Percentiles rank a stretch among this genome's conserved stretches.
Conservation (phyloP, 2,797 vertebrate species). For the Leuciscus waleckii region DNA sequence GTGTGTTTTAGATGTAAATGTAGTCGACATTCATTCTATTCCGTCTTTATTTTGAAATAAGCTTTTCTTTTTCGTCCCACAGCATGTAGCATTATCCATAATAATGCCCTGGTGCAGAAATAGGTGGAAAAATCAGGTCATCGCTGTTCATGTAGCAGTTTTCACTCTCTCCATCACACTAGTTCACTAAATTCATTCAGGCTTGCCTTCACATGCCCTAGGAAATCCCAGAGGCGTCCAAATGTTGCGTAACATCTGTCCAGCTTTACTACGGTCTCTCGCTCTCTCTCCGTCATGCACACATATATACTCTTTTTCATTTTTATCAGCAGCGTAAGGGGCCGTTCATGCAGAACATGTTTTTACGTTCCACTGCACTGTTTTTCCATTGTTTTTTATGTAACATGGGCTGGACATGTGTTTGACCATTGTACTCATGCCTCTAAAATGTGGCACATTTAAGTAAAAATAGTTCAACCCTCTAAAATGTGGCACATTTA, state of each 20-base stretch:
- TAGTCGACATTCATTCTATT: neutral
- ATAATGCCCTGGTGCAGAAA: constrained; percentile 8
- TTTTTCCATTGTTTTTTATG: neutral
- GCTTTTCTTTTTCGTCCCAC: constrained; percentile 6
- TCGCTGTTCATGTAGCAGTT: constrained; percentile 68
- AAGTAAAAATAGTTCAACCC: neutral
- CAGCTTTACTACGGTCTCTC: constrained; percentile 24
- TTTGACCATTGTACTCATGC: no score
- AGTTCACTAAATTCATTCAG: constrained; percentile 71
- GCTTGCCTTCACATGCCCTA: constrained; percentile 60
- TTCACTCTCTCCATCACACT: constrained; percentile 52
- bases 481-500: no score
- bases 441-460: no score
- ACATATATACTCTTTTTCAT: neutral
- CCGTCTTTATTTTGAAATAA: neutral
- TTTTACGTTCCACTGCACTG: neutral
- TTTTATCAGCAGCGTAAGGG: neutral
- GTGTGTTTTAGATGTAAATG: constrained; percentile 2
- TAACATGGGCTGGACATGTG: neutral
- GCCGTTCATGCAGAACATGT: neutral
- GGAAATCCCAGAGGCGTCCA: constrained; percentile 51
- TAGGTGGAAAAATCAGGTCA: constrained; percentile 50
- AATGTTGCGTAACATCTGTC: constrained; percentile 49
- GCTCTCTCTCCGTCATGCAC: neutral
- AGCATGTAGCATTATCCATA: constrained; percentile 9